A percentile compares a stretch with the other conserved stretches of the same genome.
These are phyloP conservation scores for Cavia porcellus DNA, from an alignment of 2,113 vertebrate genomes.

Conservation along the genomic window DNA sequence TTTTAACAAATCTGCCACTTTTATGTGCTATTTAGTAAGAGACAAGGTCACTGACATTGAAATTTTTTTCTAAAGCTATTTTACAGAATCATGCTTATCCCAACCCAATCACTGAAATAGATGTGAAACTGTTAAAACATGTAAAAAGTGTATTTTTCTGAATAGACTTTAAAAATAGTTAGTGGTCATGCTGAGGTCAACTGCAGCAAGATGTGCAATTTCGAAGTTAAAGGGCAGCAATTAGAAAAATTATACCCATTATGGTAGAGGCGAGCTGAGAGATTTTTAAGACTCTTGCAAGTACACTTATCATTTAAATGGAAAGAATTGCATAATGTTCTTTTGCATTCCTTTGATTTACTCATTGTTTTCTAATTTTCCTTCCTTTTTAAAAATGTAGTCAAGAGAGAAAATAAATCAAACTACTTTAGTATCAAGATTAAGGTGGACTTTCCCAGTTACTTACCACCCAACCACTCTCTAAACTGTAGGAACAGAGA, in stretches of 20 bases:
- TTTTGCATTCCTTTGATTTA: background rate
- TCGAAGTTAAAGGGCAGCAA: conserved; percentile 60
- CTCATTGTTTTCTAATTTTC: conserved; percentile 36
- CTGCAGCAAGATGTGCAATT: conserved; percentile 37
- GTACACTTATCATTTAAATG: conserved; percentile 20
- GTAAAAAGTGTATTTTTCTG: conserved; percentile 63
- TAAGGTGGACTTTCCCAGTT: background rate
- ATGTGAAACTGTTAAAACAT: conserved; percentile 53
- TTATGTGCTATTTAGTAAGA: conserved; percentile 26
- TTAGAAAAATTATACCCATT: conserved; percentile 59
- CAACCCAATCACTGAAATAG: background rate
- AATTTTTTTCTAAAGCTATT: conserved; percentile 53
- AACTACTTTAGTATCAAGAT: background rate
- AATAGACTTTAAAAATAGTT: conserved; percentile 55
- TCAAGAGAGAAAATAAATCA: background rate
- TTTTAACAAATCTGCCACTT: conserved; percentile 17
- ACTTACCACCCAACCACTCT: background rate
- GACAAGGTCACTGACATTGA: conserved; percentile 49
- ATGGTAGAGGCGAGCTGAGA: background rate
- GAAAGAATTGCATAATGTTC: background rate
- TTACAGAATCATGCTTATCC: conserved; percentile 6
- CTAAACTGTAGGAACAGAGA: background rate
- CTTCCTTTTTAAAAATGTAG: background rate
- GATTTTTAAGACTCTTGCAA: background rate
- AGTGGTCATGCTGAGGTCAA: conserved; percentile 33